Conservation (phyloP, 2,113 vertebrate species). For the Scortum barcoo region DNA sequence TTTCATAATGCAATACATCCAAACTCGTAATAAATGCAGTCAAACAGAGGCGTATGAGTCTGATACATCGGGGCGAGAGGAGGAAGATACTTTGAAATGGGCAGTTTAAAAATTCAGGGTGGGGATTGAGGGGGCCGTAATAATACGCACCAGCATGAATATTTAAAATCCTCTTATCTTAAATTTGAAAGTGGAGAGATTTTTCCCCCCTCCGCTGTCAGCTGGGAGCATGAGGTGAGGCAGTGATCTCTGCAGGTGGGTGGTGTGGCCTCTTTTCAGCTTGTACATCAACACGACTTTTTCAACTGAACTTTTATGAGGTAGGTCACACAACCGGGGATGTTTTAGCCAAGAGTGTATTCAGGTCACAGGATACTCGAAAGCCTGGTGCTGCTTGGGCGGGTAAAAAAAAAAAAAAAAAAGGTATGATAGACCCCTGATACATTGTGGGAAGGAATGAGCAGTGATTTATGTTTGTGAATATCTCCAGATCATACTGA, state of each 20-base stretch:
- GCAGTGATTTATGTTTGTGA: conserved; percentile 38
- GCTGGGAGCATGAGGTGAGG: conserved; percentile 50
- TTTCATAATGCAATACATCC: conserved; percentile 52
- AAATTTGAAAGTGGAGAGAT: conserved; percentile 68
- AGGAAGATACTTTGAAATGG: conserved; percentile 59
- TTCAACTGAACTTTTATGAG: conserved; percentile 47
- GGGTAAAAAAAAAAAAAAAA: no score
- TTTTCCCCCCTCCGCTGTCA: conserved; percentile 44
- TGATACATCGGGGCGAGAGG: conserved; percentile 24
- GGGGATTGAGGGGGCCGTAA: conserved; percentile 39
- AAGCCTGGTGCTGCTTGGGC: background rate
- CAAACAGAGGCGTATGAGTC: conserved; percentile 39
- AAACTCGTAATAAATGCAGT: conserved; percentile 52
- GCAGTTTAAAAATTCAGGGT: conserved; percentile 54
- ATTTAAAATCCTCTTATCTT: conserved; percentile 77
- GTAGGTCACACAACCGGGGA: conserved; percentile 38
- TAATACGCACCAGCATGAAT: conserved; percentile 65
- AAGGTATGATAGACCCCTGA: conserved; percentile 3
- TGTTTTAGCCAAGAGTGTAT: conserved; percentile 43
- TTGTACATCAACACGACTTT: conserved; percentile 57
- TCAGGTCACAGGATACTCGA: conserved; percentile 32
- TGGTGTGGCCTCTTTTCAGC: conserved; percentile 57
- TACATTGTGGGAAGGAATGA: conserved; percentile 37
- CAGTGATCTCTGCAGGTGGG: conserved; percentile 61
- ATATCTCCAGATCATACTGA: conserved; percentile 41